A percentile compares a stretch with the other conserved stretches of the same genome.
These are phyloP conservation scores for Chiloscyllium plagiosum DNA, from an alignment of 2,113 vertebrate genomes.

Conservation along the genomic window DNA sequence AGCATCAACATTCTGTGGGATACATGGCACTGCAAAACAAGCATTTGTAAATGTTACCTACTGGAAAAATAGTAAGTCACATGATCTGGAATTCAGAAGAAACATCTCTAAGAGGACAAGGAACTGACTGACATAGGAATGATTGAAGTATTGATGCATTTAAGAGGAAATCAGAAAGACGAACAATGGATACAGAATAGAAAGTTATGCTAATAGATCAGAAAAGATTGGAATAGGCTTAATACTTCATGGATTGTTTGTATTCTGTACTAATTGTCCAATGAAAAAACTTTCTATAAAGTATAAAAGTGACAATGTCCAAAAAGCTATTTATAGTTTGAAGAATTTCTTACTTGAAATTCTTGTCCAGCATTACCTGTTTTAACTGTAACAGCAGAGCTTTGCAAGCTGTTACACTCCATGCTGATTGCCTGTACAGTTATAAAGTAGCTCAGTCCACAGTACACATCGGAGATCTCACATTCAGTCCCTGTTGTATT, in stretches of 20 bases:
- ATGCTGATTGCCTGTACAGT: conserved; percentile 49
- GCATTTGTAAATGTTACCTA: neutral
- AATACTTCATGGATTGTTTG: neutral
- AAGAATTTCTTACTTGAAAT: neutral
- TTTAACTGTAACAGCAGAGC: conserved; percentile 33
- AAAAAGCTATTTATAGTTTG: neutral
- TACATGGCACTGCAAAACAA: conserved; percentile 57
- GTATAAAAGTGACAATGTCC: neutral
- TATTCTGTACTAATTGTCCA: neutral
- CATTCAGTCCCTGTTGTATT: conserved; percentile 46
- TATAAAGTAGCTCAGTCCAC: conserved; percentile 58
- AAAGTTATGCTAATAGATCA: neutral
- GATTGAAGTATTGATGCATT: too few relatives aligned
- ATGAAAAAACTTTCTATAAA: neutral
- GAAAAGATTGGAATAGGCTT: neutral
- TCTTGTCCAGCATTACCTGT: conserved; percentile 3
- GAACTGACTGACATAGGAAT: too few relatives aligned
- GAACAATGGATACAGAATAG: neutral
- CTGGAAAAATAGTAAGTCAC: neutral
- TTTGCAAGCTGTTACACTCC: conserved; percentile 50
- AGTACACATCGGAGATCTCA: conserved; percentile 47
- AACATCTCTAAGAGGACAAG: neutral
- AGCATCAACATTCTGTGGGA: conserved; percentile 45
- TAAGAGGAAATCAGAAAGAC: neutral
- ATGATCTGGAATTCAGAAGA: neutral